Percentiles rank a stretch among this genome's conserved stretches.
Evolutionary conservation across 2,113 vertebrate genomes (phyloP).

Genomic region (Picathartes gymnocephalus): DNA sequence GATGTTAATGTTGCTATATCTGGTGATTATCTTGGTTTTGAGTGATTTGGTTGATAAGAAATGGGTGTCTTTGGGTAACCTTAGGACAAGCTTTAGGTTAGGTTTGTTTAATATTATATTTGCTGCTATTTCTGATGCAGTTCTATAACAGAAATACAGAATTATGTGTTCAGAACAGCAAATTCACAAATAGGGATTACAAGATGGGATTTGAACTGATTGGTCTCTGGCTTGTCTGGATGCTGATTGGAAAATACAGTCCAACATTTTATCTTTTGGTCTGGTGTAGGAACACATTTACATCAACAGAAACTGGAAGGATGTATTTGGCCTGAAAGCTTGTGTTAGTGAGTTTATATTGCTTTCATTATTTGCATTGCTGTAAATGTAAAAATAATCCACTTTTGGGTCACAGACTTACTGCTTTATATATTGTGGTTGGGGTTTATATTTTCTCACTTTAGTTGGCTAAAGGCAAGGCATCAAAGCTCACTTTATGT

Average conservation of each 20-base stretch:
- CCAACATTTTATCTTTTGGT: background rate
- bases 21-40: slow-evolving; percentile 27
- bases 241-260: background rate
- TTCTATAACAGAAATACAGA: background rate
- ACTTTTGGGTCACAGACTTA: background rate
- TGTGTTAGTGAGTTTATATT: background rate
- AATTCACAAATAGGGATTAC: background rate
- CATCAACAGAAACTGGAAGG: background rate
- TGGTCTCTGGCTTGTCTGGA: background rate
- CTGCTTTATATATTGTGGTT: background rate
- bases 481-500: background rate
- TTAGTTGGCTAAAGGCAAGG: background rate
- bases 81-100: background rate
- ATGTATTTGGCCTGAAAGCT: background rate
- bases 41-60: slow-evolving; percentile 19
- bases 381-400: background rate
- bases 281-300: background rate
- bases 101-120: background rate
- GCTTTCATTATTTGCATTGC: background rate
- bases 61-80: slow-evolving; percentile 2
- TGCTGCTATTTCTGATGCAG: background rate
- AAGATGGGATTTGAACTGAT: background rate
- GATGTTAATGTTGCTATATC: slow-evolving; percentile 15
- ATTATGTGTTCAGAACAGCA: background rate
- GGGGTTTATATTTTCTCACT: background rate